Base-by-base conservation (phyloP, 2,888 invertebrate genomes). In the Heterodera filipjevi region DNA sequence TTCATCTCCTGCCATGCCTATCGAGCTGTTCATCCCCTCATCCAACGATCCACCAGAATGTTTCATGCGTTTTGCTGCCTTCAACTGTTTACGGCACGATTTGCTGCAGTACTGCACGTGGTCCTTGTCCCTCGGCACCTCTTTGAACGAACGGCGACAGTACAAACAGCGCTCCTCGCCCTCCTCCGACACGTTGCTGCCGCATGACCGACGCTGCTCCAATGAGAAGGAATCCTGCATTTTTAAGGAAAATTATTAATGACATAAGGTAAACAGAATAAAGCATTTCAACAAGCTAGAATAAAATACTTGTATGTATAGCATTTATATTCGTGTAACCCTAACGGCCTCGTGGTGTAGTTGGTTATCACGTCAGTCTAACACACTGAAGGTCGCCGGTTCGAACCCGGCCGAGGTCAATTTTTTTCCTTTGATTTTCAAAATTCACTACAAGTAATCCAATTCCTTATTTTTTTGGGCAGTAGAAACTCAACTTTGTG, bases 281-380 rank as follows among this genome's bases (percentile, higher is more conserved):
- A n/a, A n/a, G n/a, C n/a, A n/a, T n/a, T n/a, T n/a, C n/a, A n/a
- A n/a, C n/a, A n/a, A n/a, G n/a, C n/a, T n/a, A n/a, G n/a, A n/a
- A n/a, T n/a, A n/a, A n/a, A n/a, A n/a, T n/a, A n/a, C n/a, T n/a
- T n/a, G n/a, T 49, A 19, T 49, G 8, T 49, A 49, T 14, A 16
- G 12, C 10, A 19, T 49, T 16, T 49, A 3, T 49, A 19, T 14
- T 27, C 8, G n/a, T 27, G 3, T n/a, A n/a, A 27, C 0, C 8
- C n/a, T 27, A 59, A 59, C 27, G 78, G 78, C 84, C 84, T 84
- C 85, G 85, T 85, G 85, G 85, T 85, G 85, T 85, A 85, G 85
- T 73, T 84, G 85, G 86, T 86, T 86, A 86, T 86, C 86, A 86
- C 86, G 84, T 86, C 86, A 85, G 86, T 86, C 85, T 86, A 86